Evolutionary conservation across 2,113 vertebrate genomes (phyloP), one percentile per base, ranked within the genome.

Genomic region (Telmatochromis sp.): DNA sequence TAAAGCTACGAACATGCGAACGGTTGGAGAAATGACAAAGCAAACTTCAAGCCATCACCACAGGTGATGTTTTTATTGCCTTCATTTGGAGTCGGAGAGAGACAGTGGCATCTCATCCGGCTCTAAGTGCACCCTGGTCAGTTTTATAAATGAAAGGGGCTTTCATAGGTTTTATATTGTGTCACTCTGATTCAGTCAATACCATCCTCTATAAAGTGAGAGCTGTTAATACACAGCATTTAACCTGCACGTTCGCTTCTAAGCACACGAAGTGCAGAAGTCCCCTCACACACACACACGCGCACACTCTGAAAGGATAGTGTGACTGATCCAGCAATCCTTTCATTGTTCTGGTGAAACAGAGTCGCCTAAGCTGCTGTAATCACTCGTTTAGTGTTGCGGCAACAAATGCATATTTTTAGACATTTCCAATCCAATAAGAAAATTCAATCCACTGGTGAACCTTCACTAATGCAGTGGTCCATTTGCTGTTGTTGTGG

Each of bases 321-420:
- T 90, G 89, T 82, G 93, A 91, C 91, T 92, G 90, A 93, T 95
- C 92, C 93, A 90, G 88, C 84, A 94, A 94, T 94, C 92, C 93
- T 79, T 60, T 80, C 85, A 92, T 95, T 96, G 93, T 95, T 94
- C 86, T n/a, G 82, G 73, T 93, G 68, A 93, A 92, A 93, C 83
- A 3, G 86, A 93, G 86, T 93, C 81, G 33, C 90, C 87, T 95
- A 94, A 96, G 93, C 95, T 86, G 86, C 91, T 84, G 54, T 95
- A 95, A 96, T 95, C 92, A 86, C 93, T 87, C 84, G 63, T 95
- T 95, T 94, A 94, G 89, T 86, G 89, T 79, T 80, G 86, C 68
- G n/a, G 90, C 88, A 92, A 93, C 89, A 95, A 93, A 94, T 81
- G 83, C 50, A 78, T 90, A 89, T 89, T 94, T 94, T 91, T 88